Evolutionary conservation across 2,888 invertebrate genomes (phyloP), one percentile per base, ranked within the genome.

Genomic region (Cryptocephalus moraei): DNA sequence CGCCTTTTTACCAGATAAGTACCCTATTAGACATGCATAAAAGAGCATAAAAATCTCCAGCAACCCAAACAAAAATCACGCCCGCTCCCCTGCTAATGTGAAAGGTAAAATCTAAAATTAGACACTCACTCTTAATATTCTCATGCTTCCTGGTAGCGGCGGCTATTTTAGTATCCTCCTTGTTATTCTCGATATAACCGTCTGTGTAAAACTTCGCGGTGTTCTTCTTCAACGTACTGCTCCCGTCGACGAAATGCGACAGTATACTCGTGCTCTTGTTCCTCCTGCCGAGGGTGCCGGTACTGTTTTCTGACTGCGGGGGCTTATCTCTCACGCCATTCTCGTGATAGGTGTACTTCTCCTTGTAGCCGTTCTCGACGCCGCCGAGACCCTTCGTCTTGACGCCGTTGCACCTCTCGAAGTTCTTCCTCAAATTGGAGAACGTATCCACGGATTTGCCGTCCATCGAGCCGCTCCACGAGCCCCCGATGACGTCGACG

Each of bases 181-280:
- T 55, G 11, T 47, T 46, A 10, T 50, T 47, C 42, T 55, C 56
- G 12, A 45, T 49, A 22, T 22, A 22, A 11, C 46, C 46, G 41
- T 54, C 44, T 6, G 54, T 58, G 43, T 61, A 61, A 54, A 61
- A 61, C 39, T 56, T 60, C 32, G 53, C 49, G 2, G 55, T 48
- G 43, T 57, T 59, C 43, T 53, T 57, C 14, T 53, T 57, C 45
- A 50, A 22, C 1, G 52, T 55, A 32, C 48, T 51, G 32, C 41
- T 50, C 10, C 57, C 49, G 4, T 58, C 59, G 4, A 60, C 69
- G 47, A 81, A 62, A 58, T 81, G 81, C 48, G 75, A 73, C 48
- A 81, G 63, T 36, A 77, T 70, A 66, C 81, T 82, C 6, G 73
- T 68, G 61, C 80, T 81, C 62, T 80, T 81, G 56, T 76, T 72